A percentile compares a stretch with the other conserved stretches of the same genome.
These are phyloP conservation scores for Lycodopsis pacificus DNA, from an alignment of 2,797 vertebrate genomes.

Conservation along the genomic window DNA sequence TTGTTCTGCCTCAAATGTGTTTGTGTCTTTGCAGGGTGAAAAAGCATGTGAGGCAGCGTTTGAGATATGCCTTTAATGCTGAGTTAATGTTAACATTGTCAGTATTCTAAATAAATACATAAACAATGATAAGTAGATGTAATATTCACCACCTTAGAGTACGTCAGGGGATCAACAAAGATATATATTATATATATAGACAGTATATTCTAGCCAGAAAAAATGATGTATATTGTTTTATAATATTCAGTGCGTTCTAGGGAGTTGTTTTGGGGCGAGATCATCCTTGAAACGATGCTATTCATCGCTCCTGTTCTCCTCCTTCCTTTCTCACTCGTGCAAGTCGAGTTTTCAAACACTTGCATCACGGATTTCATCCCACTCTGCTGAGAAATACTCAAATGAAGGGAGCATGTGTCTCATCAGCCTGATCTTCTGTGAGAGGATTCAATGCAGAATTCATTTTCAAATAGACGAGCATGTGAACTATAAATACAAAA, in stretches of 20 bases:
- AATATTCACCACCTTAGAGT: too few species aligned
- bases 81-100: background rate
- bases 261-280: constrained; percentile 1
- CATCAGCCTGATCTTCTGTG: constrained; percentile 17
- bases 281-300: background rate
- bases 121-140: too few species aligned
- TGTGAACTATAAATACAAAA: constrained; percentile 37
- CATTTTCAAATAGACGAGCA: constrained; percentile 6
- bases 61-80: background rate
- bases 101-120: background rate
- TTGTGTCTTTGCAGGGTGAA: background rate
- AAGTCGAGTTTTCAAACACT: background rate
- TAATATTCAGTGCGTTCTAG: background rate
- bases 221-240: background rate
- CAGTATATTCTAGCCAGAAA: background rate
- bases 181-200: too few species aligned
- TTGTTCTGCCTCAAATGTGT: constrained; percentile 15
- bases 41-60: background rate
- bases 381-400: constrained; percentile 32
- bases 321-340: constrained; percentile 16
- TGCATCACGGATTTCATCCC: constrained; percentile 26
- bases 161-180: too few species aligned
- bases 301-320: background rate
- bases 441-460: constrained; percentile 11
- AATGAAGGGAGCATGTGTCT: constrained; percentile 19